These are phyloP conservation scores for Patella caerulea DNA, from an alignment of 2,888 invertebrate genomes.

Conservation along the genomic window DNA sequence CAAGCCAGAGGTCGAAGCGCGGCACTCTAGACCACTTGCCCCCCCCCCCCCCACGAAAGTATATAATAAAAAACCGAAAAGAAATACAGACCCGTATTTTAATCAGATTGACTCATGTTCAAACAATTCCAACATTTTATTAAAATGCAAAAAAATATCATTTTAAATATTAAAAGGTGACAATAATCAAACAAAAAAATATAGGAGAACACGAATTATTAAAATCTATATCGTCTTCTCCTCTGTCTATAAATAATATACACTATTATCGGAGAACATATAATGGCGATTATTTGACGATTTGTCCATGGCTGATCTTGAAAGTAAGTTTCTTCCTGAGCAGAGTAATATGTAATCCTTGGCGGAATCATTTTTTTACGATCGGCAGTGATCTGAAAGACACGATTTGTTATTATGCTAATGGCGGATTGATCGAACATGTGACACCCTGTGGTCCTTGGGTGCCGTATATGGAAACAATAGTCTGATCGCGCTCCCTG, in stretches of 20 bases:
- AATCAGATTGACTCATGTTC: not conserved
- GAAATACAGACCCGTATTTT: too few species aligned
- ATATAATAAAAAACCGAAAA: too few species aligned
- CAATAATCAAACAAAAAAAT: not conserved
- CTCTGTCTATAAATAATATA: conserved; percentile 31
- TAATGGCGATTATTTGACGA: conserved; percentile 42
- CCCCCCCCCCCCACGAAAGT: too few species aligned
- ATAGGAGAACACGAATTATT: conserved; percentile 9
- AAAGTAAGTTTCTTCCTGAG: conserved; percentile 47
- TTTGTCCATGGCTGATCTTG: conserved; percentile 60
- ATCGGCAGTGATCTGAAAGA: conserved; percentile 45
- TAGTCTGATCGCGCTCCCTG: conserved; percentile 42
- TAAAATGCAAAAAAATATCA: not conserved
- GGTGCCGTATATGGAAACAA: conserved; percentile 55
- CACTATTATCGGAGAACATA: conserved; percentile 31
- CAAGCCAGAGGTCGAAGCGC: too few species aligned
- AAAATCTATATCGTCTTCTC: conserved; percentile 10
- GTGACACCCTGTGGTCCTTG: conserved; percentile 61
- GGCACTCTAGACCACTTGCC: too few species aligned
- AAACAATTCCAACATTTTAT: not conserved
- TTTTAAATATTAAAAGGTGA: not conserved
- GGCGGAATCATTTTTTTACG: conserved; percentile 47
- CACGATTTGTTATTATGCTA: conserved; percentile 56
- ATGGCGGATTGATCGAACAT: conserved; percentile 58
- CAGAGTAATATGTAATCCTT: conserved; percentile 38